phyloP scores from a whole-genome alignment of 2,113 vertebrate species.

The Sceloporus tristichus region DNA sequence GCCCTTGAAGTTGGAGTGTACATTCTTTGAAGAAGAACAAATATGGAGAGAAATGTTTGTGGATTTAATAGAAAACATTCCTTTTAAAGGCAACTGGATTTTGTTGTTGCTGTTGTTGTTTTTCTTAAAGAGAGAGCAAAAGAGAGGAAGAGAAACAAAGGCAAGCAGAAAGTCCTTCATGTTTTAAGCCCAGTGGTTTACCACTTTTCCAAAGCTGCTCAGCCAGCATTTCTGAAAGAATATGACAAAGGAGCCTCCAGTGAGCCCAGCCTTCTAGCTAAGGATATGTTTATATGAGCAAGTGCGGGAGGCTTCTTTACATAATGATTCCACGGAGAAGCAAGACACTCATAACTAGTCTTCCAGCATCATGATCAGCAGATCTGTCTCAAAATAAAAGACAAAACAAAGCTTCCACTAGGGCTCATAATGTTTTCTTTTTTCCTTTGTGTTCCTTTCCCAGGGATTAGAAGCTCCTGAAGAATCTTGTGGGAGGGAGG shows the following conservation, averaged over 20 bases:
- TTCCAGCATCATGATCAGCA: slow-evolving; percentile 23
- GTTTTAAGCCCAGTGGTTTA: slow-evolving; percentile 44
- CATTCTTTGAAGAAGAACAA: slow-evolving; percentile 30
- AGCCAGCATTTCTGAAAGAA: slow-evolving; percentile 16
- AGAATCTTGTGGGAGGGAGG: slow-evolving; percentile 59
- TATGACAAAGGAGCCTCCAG: slow-evolving; percentile 53
- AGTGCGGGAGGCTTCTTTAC: slow-evolving; percentile 60
- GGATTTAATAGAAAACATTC: slow-evolving; percentile 3
- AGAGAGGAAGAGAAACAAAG: neutral
- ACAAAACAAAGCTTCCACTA: slow-evolving; percentile 48
- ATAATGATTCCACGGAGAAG: slow-evolving; percentile 65
- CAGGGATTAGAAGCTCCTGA: slow-evolving; percentile 50
- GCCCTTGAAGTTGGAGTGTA: slow-evolving; percentile 6
- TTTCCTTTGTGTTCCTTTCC: slow-evolving; percentile 27
- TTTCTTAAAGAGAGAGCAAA: neutral
- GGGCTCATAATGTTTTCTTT: slow-evolving; percentile 46
- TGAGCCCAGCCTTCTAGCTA: slow-evolving; percentile 43
- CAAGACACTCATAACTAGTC: neutral
- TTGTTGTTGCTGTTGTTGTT: neutral
- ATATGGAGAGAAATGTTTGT: neutral
- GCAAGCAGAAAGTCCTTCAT: neutral
- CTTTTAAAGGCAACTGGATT: neutral
- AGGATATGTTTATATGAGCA: slow-evolving; percentile 47
- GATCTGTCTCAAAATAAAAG: slow-evolving; percentile 65
- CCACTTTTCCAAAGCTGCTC: slow-evolving; percentile 44